Evolutionary conservation across 2,797 vertebrate genomes (phyloP).

Genomic region (Triplophysa yarkandensis): DNA sequence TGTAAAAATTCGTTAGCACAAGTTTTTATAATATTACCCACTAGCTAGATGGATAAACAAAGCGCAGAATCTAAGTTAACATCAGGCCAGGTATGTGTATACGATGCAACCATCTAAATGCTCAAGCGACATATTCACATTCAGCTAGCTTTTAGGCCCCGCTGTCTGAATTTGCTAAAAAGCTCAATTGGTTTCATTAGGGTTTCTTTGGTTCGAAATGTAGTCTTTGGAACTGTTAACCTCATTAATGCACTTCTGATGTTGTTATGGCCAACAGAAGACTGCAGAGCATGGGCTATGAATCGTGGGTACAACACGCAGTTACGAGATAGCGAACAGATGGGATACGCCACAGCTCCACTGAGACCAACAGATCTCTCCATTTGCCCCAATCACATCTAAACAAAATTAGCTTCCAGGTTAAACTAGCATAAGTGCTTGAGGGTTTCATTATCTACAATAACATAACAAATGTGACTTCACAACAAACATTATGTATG

Average conservation of each 20-base stretch:
- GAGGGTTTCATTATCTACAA: conserved; percentile 8
- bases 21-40: too few relatives aligned
- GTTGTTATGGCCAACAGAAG: neutral
- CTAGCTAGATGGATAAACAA: too few relatives aligned
- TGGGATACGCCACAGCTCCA: neutral
- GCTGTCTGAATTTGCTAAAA: neutral
- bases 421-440: conserved; percentile 12
- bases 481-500: conserved; percentile 18
- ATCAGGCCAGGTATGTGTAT: too few relatives aligned
- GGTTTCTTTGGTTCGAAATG: neutral
- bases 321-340: neutral
- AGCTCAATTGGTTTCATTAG: neutral
- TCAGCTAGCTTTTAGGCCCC: neutral
- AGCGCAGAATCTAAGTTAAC: too few relatives aligned
- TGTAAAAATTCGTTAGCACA: too few relatives aligned
- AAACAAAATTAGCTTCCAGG: conserved; percentile 28
- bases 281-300: neutral
- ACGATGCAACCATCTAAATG: neutral
- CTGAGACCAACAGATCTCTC: conserved; percentile 20
- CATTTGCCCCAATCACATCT: neutral
- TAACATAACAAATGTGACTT: conserved; percentile 21
- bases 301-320: conserved; percentile 5
- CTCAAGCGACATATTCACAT: neutral
- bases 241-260: neutral
- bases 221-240: conserved; percentile 4